Evolutionary conservation across 2,888 invertebrate species (phyloP).

Genomic region (Athripsodes cinereus): DNA sequence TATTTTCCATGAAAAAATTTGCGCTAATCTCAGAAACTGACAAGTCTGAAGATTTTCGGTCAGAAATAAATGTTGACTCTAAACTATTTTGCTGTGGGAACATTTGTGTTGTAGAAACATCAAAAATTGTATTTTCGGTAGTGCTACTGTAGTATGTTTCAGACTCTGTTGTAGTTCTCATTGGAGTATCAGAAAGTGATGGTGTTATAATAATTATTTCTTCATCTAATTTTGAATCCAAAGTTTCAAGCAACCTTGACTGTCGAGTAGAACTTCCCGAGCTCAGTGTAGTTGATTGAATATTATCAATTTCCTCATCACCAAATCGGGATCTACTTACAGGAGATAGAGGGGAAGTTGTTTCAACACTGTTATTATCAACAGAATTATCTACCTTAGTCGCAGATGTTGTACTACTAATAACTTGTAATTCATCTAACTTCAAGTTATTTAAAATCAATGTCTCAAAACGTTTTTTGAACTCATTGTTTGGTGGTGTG

Average conservation of each 20-base stretch:
- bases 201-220: too few relatives aligned
- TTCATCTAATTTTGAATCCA: too few relatives aligned
- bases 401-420: neutral
- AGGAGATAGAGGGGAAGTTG: neutral
- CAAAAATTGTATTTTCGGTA: too few relatives aligned
- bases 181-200: too few relatives aligned
- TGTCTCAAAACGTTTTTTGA: neutral
- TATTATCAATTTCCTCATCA: neutral
- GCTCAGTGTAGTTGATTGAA: too few relatives aligned
- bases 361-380: neutral
- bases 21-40: neutral
- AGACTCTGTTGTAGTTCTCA: too few relatives aligned
- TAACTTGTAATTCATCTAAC: neutral
- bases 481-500: neutral
- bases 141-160: too few relatives aligned
- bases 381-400: neutral
- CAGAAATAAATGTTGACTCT: constrained; percentile 9
- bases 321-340: neutral
- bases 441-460: neutral
- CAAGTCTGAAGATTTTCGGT: constrained; percentile 7
- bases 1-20: too few relatives aligned
- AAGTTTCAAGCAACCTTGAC: too few relatives aligned
- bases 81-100: neutral
- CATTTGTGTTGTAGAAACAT: too few relatives aligned
- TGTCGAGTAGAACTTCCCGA: too few relatives aligned